These are phyloP conservation scores for Bicyclus anynana DNA, from an alignment of 1,140 invertebrate species.

Conservation along the genomic window DNA sequence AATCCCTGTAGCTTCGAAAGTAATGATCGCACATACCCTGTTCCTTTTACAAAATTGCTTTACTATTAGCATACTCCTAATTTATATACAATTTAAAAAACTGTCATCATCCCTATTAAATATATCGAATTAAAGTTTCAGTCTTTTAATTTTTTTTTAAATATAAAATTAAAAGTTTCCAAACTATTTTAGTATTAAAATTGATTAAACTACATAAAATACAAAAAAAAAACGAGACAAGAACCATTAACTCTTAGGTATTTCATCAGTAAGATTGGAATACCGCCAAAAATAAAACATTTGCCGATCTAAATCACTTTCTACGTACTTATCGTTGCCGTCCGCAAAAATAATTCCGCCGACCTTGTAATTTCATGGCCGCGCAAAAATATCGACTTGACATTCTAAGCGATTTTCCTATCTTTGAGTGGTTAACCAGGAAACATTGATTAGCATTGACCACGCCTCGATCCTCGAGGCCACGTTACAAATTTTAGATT, in stretches of 20 bases:
- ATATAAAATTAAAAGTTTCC: too few relatives aligned
- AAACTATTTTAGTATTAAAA: background rate
- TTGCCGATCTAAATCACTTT: slow-evolving; percentile 66
- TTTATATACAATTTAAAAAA: too few relatives aligned
- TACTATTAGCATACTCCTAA: too few relatives aligned
- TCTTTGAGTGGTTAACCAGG: slow-evolving; percentile 69
- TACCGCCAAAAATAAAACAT: slow-evolving; percentile 48
- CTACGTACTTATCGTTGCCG: slow-evolving; percentile 56
- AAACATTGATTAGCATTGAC: slow-evolving; percentile 58
- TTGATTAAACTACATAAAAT: background rate
- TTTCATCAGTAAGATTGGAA: slow-evolving; percentile 34
- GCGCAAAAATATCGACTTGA: slow-evolving; percentile 74
- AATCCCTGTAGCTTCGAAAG: too few relatives aligned
- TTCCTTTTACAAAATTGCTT: too few relatives aligned
- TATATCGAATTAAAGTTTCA: too few relatives aligned
- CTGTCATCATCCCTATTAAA: too few relatives aligned
- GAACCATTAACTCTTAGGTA: background rate
- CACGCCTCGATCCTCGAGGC: slow-evolving; percentile 55
- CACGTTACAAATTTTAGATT: slow-evolving; percentile 37
- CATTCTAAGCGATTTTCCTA: slow-evolving; percentile 71
- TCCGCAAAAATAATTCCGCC: slow-evolving; percentile 52
- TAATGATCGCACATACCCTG: too few relatives aligned
- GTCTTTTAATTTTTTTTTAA: too few relatives aligned
- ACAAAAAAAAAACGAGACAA: background rate
- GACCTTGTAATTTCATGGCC: slow-evolving; percentile 69